phyloP scores from a whole-genome alignment of 1,140 invertebrate genomes.

The Homarus americanus region DNA sequence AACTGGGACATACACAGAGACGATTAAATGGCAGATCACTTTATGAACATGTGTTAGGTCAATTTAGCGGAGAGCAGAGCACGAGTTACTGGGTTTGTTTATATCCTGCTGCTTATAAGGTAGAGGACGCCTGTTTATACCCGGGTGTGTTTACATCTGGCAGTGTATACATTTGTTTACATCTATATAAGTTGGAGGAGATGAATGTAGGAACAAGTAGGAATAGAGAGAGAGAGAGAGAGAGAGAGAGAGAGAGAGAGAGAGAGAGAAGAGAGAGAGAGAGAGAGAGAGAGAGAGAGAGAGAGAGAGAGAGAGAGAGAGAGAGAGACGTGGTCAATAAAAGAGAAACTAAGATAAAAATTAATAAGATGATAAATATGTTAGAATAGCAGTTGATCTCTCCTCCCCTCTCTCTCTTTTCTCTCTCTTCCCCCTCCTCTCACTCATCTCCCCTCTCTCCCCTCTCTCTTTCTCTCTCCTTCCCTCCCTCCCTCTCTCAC shows the following conservation, averaged over 20 bases:
- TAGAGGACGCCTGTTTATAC: no score
- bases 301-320: background rate
- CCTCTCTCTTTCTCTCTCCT: background rate
- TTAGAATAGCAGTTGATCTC: background rate
- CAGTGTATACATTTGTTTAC: no score
- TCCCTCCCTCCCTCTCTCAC: no score
- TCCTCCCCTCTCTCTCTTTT: background rate
- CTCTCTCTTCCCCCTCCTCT: background rate
- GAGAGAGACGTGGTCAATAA: background rate
- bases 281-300: background rate
- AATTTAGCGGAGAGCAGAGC: slow-evolving; percentile 1
- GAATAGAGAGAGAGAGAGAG: no score
- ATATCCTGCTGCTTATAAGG: background rate
- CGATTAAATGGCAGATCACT: slow-evolving; percentile 39
- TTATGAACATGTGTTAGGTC: slow-evolving; percentile 46
- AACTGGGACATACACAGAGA: slow-evolving; percentile 27
- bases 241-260: no score
- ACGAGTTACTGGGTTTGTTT: background rate
- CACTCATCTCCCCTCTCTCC: no score
- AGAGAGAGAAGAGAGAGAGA: background rate
- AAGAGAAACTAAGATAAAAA: background rate
- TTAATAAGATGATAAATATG: no score
- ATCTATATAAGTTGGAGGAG: no score
- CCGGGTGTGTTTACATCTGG: no score
- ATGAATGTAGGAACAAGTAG: no score